These are phyloP conservation scores for Porites divaricata DNA, from an alignment of 92 coral and sea anemone species.

Conservation along the genomic window DNA sequence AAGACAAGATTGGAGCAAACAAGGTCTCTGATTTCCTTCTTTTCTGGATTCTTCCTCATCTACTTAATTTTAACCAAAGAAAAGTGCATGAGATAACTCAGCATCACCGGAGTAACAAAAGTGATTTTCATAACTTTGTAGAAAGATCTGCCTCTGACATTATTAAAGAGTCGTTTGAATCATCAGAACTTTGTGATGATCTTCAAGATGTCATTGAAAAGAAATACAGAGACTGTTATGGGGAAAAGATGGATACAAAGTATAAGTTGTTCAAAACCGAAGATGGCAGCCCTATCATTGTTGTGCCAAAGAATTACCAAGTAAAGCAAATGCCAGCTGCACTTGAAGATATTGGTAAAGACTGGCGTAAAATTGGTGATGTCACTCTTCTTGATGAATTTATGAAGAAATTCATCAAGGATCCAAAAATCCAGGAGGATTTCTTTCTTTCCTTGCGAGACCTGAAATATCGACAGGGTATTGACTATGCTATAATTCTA, in stretches of 20 bases:
- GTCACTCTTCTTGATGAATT: slow-evolving; percentile 17
- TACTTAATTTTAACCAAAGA: slow-evolving; percentile 25
- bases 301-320: slow-evolving; percentile 25
- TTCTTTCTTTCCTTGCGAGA: slow-evolving; percentile 21
- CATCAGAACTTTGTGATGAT: not conserved
- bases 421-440: slow-evolving; percentile 35
- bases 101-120: not conserved
- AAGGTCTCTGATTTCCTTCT: slow-evolving; percentile 49
- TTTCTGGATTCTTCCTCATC: slow-evolving; percentile 38
- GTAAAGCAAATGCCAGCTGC: slow-evolving; percentile 28
- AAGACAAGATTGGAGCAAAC: slow-evolving; percentile 33
- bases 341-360: slow-evolving; percentile 26
- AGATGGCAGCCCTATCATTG: slow-evolving; percentile 12
- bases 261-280: not conserved
- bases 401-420: slow-evolving; percentile 24
- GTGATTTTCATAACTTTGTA: not conserved
- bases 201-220: not conserved
- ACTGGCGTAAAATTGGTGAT: slow-evolving; percentile 30
- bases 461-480: slow-evolving; percentile 28
- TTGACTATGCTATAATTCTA: slow-evolving; percentile 42
- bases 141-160: not conserved
- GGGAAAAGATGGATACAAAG: not conserved
- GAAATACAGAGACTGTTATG: slow-evolving; percentile 7
- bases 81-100: slow-evolving; percentile 1
- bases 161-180: not conserved